phyloP scores from a whole-genome alignment of 2,113 vertebrate genomes.

The Cololabis saira region DNA sequence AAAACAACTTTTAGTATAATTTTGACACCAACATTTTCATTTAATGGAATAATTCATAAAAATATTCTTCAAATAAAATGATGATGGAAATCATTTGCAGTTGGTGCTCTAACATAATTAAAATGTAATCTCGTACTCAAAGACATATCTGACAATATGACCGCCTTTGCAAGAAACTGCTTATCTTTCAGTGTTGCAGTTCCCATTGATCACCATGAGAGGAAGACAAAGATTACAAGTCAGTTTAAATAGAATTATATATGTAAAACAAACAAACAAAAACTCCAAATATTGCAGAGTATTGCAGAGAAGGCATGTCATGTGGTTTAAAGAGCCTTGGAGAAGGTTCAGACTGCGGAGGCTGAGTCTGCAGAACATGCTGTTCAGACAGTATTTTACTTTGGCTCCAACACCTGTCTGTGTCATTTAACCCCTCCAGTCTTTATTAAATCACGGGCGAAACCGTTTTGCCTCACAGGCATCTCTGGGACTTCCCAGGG shows the following conservation, averaged over 20 bases:
- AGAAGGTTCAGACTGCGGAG: neutral
- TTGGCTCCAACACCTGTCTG: constrained; percentile 47
- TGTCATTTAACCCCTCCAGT: constrained; percentile 47
- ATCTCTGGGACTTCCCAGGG: constrained; percentile 8
- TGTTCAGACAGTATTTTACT: constrained; percentile 14
- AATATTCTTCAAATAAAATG: neutral
- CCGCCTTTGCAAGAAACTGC: neutral
- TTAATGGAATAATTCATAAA: neutral
- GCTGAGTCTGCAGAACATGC: neutral
- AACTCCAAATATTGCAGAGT: neutral
- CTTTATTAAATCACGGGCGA: constrained; percentile 38
- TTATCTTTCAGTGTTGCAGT: constrained; percentile 20
- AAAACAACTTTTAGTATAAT: neutral
- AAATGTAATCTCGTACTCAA: neutral
- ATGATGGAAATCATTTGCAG: neutral
- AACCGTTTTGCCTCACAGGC: constrained; percentile 27
- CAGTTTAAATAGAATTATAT: neutral
- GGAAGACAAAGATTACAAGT: constrained; percentile 48
- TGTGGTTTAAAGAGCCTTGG: neutral
- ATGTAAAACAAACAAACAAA: neutral
- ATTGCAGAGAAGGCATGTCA: neutral
- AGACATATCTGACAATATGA: no score
- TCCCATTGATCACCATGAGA: constrained; percentile 47
- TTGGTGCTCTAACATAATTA: neutral
- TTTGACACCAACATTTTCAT: neutral